These are phyloP conservation scores for Mormyrus hasselquistii DNA, from an alignment of 2,797 vertebrate genomes.

Conservation along the genomic window DNA sequence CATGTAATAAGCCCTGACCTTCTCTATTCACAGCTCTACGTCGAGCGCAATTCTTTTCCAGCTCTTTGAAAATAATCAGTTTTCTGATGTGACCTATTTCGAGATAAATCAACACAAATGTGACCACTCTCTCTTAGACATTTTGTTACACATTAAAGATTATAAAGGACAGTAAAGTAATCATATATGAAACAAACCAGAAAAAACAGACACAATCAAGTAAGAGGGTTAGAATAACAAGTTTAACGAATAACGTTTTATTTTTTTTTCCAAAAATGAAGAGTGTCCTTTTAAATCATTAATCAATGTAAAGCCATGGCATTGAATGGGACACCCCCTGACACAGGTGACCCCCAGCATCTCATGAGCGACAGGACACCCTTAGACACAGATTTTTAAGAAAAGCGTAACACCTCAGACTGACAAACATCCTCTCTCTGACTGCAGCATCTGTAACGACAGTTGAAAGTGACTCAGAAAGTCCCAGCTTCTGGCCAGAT, in stretches of 20 bases:
- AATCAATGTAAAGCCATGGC: background rate
- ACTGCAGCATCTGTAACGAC: background rate
- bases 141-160: background rate
- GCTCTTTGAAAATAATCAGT: background rate
- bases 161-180: background rate
- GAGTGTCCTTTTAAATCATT: background rate
- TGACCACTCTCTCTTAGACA: background rate
- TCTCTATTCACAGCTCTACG: conserved; percentile 20
- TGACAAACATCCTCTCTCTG: background rate
- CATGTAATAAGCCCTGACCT: conserved; percentile 38
- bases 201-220: background rate
- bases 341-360: background rate
- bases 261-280: background rate
- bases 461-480: background rate
- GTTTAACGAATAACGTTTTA: background rate
- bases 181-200: background rate
- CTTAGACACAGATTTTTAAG: background rate
- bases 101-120: background rate
- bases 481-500: background rate
- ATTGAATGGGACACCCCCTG: background rate
- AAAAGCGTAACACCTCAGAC: background rate
- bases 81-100: background rate
- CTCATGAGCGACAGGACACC: background rate
- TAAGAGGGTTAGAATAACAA: background rate
- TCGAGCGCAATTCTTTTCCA: background rate